These are phyloP conservation scores for Doris montereyensis DNA, from an alignment of 2,888 invertebrate species.

Conservation along the genomic window DNA sequence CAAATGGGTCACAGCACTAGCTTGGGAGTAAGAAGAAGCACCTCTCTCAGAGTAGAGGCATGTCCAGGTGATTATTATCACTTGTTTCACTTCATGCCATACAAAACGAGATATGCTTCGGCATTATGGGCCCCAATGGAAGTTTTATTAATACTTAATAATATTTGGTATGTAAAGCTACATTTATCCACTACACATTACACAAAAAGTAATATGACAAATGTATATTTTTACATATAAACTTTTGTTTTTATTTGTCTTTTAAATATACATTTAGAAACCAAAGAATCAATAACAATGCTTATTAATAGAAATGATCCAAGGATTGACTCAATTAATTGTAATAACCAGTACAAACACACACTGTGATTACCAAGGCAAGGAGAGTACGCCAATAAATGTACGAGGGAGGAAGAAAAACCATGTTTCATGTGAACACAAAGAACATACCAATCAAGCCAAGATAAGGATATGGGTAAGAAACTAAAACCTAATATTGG, in stretches of 20 bases:
- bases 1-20: no score
- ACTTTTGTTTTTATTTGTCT: slow-evolving; percentile 37
- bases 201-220: no score
- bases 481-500: slow-evolving; percentile 24
- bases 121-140: no score
- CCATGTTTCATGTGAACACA: slow-evolving; percentile 28
- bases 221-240: neutral
- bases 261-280: slow-evolving; percentile 42
- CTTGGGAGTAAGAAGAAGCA: no score
- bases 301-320: slow-evolving; percentile 34
- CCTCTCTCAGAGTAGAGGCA: no score
- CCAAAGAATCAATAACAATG: slow-evolving; percentile 43
- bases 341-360: slow-evolving; percentile 36
- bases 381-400: slow-evolving; percentile 38
- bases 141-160: no score
- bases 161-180: no score
- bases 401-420: slow-evolving; percentile 5
- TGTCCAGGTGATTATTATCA: no score
- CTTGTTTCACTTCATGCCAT: no score
- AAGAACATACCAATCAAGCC: slow-evolving; percentile 20
- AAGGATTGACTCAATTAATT: slow-evolving; percentile 32
- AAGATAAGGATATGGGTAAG: neutral
- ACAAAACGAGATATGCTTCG: no score
- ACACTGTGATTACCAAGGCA: slow-evolving; percentile 39
- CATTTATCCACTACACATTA: no score